Percentiles rank a stretch among this genome's conserved stretches.
Evolutionary conservation across 2,113 vertebrate species (phyloP).

Genomic region (Eudyptes chrysolophus): DNA sequence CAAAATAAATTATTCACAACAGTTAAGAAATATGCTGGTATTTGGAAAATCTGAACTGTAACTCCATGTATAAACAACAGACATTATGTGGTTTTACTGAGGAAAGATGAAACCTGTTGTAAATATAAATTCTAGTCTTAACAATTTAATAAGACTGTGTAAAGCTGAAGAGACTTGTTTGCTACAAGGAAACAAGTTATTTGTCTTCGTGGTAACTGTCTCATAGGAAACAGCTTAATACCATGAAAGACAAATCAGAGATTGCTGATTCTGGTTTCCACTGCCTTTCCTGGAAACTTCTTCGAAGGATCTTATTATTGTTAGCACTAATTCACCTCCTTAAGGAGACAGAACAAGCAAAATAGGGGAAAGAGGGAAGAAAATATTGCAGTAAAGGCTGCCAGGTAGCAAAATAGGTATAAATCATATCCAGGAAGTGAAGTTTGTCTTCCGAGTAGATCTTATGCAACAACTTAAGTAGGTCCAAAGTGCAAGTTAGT

Average conservation of each 20-base stretch:
- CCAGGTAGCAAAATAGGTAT: background rate
- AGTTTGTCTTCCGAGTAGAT: background rate
- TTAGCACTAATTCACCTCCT: background rate
- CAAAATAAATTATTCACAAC: background rate
- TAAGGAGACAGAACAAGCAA: background rate
- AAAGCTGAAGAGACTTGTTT: background rate
- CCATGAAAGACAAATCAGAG: background rate
- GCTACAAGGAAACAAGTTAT: background rate
- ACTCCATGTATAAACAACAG: background rate
- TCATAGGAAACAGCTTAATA: background rate
- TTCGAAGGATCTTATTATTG: background rate
- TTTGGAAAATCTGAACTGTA: background rate
- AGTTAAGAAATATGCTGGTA: background rate
- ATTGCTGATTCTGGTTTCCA: background rate
- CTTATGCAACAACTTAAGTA: conserved; percentile 11
- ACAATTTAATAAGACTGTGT: background rate
- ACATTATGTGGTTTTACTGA: background rate
- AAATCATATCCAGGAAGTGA: background rate
- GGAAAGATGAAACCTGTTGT: background rate
- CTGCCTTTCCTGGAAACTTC: background rate
- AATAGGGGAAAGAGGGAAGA: background rate
- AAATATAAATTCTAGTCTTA: background rate
- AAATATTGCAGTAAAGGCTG: background rate
- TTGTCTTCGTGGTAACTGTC: background rate
- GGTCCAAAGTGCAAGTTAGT: conserved; percentile 30